These are phyloP conservation scores for Pteruthius melanotis DNA, from an alignment of 2,113 vertebrate species.

Conservation along the genomic window DNA sequence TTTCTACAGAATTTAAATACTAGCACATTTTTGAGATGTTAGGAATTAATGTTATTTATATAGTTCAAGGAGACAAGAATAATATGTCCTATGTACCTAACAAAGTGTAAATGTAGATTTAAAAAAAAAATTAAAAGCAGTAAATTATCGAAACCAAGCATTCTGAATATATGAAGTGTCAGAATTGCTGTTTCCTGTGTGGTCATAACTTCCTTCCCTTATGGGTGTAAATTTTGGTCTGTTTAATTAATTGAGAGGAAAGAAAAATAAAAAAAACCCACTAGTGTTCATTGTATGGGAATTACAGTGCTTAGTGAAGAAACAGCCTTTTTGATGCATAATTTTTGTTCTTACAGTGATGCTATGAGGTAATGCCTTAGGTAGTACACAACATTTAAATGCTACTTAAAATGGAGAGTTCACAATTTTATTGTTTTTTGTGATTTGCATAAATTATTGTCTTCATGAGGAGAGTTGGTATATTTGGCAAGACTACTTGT, in stretches of 20 bases:
- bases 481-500: background rate
- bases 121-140: background rate
- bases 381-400: background rate
- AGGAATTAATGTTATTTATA: background rate
- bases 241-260: background rate
- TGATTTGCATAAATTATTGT: background rate
- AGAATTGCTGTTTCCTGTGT: background rate
- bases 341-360: background rate
- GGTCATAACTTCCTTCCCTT: background rate
- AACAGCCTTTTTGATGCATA: background rate
- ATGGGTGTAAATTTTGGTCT: background rate
- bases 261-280: background rate
- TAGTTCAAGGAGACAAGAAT: background rate
- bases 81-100: background rate
- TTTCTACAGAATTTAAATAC: background rate
- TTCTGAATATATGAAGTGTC: background rate
- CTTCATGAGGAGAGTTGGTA: background rate
- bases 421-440: background rate
- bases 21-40: background rate
- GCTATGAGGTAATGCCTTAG: background rate
- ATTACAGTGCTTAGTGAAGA: background rate
- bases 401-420: background rate
- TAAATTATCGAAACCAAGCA: background rate
- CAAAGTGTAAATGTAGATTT: background rate
- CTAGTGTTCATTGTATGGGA: background rate